These are phyloP conservation scores for Lerista edwardsae DNA, from an alignment of 2,797 vertebrate genomes.

Conservation along the genomic window DNA sequence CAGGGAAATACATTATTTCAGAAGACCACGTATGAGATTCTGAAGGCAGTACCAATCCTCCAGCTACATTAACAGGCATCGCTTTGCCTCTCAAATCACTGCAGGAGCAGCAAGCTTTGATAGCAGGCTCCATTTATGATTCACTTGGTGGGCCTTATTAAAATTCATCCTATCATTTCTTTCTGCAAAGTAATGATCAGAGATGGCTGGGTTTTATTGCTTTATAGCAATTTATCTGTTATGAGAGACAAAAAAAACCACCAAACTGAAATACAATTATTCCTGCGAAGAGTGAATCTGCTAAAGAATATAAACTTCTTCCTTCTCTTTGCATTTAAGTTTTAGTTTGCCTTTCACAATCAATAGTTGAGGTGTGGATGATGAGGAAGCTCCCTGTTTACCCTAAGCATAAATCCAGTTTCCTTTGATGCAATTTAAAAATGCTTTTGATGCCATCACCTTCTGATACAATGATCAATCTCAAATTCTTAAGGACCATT, in stretches of 20 bases:
- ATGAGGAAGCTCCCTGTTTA: neutral
- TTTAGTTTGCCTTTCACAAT: neutral
- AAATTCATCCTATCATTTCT: slow-evolving; percentile 31
- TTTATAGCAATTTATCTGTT: neutral
- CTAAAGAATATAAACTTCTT: neutral
- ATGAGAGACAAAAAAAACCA: neutral
- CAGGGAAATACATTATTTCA: neutral
- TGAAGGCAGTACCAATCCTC: neutral
- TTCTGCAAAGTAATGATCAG: slow-evolving; percentile 27
- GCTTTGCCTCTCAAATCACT: neutral
- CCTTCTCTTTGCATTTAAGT: neutral
- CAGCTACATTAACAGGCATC: neutral
- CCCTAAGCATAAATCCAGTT: neutral
- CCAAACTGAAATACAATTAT: neutral
- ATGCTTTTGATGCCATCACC: neutral
- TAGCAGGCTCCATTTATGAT: slow-evolving; percentile 10
- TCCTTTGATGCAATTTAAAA: slow-evolving; percentile 11
- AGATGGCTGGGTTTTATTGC: slow-evolving; percentile 35
- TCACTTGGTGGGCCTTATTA: neutral
- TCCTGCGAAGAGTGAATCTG: slow-evolving; percentile 20
- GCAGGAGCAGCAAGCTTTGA: neutral
- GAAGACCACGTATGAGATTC: neutral
- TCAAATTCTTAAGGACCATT: slow-evolving; percentile 1
- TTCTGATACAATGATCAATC: neutral
- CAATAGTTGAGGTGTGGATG: neutral